phyloP scores from a whole-genome alignment of 2,888 invertebrate species.

The Microdon myrmicae region DNA sequence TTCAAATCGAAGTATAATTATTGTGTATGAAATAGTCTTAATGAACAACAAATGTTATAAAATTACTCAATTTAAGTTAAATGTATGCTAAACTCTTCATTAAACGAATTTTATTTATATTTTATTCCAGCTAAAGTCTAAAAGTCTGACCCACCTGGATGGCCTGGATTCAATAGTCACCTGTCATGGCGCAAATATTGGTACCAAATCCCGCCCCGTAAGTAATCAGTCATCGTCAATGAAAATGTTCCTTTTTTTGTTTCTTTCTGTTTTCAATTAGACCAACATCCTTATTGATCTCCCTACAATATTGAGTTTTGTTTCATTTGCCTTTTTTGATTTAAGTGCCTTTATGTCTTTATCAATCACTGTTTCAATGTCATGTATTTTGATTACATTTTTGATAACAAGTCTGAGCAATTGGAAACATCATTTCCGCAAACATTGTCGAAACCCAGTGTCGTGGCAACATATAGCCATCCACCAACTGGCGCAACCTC shows the following conservation, averaged over 20 bases:
- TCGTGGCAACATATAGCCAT: slow-evolving; percentile 44
- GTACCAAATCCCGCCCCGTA: slow-evolving; percentile 40
- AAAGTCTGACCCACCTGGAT: slow-evolving; percentile 79
- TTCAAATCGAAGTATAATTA: no score
- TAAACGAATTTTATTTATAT: slow-evolving; percentile 22
- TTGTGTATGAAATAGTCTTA: no score
- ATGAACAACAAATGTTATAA: no score
- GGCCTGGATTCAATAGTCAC: slow-evolving; percentile 70
- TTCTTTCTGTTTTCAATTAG: not conserved
- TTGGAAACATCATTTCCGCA: slow-evolving; percentile 42
- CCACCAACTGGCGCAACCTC: slow-evolving; percentile 25
- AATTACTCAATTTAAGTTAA: no score
- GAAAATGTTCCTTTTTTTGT: slow-evolving; percentile 3
- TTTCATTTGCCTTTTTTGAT: slow-evolving; percentile 6
- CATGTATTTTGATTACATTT: slow-evolving; percentile 9
- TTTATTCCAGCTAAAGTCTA: slow-evolving; percentile 74
- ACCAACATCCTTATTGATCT: slow-evolving; percentile 5
- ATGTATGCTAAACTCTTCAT: not conserved
- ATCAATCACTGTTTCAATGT: slow-evolving; percentile 1
- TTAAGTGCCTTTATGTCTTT: not conserved
- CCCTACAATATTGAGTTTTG: slow-evolving; percentile 7
- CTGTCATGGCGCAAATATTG: slow-evolving; percentile 57
- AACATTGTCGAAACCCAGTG: slow-evolving; percentile 38
- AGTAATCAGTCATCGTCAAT: slow-evolving; percentile 37
- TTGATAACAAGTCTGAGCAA: slow-evolving; percentile 54